Conservation (phyloP, 2,113 vertebrate genomes). For the Ondatra zibethicus region DNA sequence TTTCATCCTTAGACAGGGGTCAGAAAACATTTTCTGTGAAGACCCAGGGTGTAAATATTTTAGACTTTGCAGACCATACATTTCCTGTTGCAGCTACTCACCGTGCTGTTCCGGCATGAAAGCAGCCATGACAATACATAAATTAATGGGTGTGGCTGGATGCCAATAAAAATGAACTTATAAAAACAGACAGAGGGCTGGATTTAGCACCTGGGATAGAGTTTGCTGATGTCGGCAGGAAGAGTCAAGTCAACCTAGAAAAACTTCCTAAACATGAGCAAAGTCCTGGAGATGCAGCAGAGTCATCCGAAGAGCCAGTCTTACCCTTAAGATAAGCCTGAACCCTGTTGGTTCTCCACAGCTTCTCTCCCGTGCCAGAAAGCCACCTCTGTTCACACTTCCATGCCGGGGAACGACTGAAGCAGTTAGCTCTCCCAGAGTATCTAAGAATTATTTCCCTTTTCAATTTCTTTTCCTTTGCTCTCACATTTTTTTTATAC, state of each 20-base stretch:
- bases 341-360: neutral
- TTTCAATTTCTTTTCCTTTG: neutral
- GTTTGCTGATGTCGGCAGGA: neutral
- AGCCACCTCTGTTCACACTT: neutral
- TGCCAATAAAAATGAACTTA: conserved; percentile 59
- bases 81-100: conserved; percentile 16
- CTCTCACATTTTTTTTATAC: neutral
- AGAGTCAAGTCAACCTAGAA: neutral
- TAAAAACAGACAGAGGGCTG: neutral
- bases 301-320: neutral
- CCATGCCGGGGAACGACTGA: neutral
- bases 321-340: neutral
- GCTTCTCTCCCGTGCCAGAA: neutral
- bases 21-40: conserved; percentile 48
- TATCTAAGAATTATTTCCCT: neutral
- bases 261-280: neutral
- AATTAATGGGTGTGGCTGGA: conserved; percentile 22
- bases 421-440: neutral
- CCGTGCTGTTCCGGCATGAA: neutral
- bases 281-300: neutral
- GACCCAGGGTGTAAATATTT: conserved; percentile 28
- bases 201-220: neutral
- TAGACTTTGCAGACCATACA: neutral
- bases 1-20: conserved; percentile 28
- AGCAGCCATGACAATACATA: conserved; percentile 18